These are phyloP conservation scores for Dascyllus trimaculatus DNA, from an alignment of 2,113 vertebrate species.

Conservation along the genomic window DNA sequence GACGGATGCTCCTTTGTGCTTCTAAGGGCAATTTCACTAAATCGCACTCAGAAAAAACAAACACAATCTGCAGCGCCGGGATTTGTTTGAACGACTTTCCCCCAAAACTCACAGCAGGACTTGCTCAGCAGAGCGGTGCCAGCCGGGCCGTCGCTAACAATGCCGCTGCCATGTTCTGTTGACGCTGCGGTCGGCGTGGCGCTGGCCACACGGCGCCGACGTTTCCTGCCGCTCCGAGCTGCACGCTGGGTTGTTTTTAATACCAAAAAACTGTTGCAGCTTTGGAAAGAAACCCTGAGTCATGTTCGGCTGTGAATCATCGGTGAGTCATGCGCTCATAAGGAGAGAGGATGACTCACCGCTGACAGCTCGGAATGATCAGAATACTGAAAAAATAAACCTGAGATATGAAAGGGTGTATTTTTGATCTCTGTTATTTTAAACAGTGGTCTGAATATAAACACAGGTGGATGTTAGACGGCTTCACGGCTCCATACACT, in stretches of 20 bases:
- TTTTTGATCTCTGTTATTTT: too few species aligned
- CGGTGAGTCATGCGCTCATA: constrained; percentile 36
- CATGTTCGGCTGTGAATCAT: constrained; percentile 47
- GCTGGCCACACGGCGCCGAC: constrained; percentile 7
- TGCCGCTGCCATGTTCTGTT: constrained; percentile 11
- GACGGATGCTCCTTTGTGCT: constrained; percentile 1
- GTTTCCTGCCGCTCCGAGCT: background rate
- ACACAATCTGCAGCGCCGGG: background rate
- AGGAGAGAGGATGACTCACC: constrained; percentile 22
- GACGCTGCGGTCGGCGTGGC: constrained; percentile 25
- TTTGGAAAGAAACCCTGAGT: constrained; percentile 52
- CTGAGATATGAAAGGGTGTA: too few species aligned
- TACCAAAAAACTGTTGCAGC: background rate
- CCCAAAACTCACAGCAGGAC: constrained; percentile 7
- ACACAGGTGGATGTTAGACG: too few species aligned
- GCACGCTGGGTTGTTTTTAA: constrained; percentile 19
- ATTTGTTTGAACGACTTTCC: constrained; percentile 5
- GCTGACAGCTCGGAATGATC: background rate
- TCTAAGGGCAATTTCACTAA: background rate
- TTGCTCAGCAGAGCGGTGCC: background rate
- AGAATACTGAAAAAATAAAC: background rate
- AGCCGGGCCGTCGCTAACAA: background rate
- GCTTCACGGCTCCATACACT: too few species aligned
- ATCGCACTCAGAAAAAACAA: constrained; percentile 10
- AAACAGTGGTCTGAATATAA: too few species aligned